Evolutionary conservation across 2,797 vertebrate genomes (phyloP).

Genomic region (Phalloptychus januarius): DNA sequence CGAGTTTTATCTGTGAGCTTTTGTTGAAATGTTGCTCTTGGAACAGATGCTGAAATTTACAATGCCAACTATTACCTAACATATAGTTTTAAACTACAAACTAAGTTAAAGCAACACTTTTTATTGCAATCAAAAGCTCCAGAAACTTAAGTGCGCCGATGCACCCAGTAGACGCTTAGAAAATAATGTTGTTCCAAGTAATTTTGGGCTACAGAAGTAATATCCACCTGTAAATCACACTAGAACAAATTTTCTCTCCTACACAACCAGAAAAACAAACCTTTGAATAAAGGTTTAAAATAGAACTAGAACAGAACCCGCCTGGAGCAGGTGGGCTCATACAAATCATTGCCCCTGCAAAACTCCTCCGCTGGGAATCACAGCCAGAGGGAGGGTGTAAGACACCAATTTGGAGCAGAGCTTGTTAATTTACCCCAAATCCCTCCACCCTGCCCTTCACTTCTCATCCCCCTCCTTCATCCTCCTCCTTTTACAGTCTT

Average conservation of each 20-base stretch:
- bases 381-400: constrained; percentile 75
- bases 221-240: constrained; percentile 29
- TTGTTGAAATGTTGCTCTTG: background rate
- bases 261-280: constrained; percentile 12
- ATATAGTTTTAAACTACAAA: background rate
- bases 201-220: background rate
- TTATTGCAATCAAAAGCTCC: background rate
- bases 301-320: constrained; percentile 62
- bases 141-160: background rate
- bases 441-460: constrained; percentile 16
- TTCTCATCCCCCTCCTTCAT: constrained; percentile 24
- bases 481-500: constrained; percentile 5
- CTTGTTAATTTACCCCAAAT: constrained; percentile 67
- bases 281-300: constrained; percentile 58
- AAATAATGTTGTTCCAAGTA: background rate
- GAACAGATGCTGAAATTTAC: background rate
- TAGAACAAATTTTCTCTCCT: constrained; percentile 7
- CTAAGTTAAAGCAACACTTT: background rate
- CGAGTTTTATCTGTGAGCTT: background rate
- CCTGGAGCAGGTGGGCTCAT: constrained; percentile 61
- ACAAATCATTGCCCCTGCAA: constrained; percentile 58
- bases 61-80: background rate
- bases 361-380: constrained; percentile 63
- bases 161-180: background rate
- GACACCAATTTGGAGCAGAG: constrained; percentile 75